Percentiles rank a stretch among this genome's conserved stretches.
Evolutionary conservation across 2,113 vertebrate genomes (phyloP).

Genomic region (Pycnonotus jocosus): DNA sequence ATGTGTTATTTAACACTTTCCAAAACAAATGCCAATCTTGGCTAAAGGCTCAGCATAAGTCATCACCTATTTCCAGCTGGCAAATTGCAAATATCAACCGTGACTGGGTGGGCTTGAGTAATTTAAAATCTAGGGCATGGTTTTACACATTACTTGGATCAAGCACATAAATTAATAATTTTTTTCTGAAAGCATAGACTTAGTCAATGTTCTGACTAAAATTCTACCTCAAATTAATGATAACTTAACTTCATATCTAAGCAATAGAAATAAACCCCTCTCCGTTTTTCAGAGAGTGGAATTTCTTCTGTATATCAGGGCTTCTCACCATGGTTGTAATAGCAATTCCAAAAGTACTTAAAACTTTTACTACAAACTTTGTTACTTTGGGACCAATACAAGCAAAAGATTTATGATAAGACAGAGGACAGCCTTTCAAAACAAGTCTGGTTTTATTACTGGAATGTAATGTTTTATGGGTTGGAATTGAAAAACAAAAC

Average conservation of each 20-base stretch:
- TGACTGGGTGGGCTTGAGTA: background rate
- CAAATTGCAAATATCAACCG: background rate
- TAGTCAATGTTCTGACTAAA: background rate
- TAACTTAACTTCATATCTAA: background rate
- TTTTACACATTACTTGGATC: rapidly evolving
- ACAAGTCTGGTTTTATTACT: conserved; percentile 1
- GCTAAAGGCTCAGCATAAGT: background rate
- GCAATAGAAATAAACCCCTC: background rate
- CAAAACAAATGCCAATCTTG: background rate
- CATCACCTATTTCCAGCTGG: background rate
- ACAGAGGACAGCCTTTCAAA: background rate
- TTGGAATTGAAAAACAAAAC: conserved; percentile 14
- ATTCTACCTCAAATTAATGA: background rate
- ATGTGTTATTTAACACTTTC: background rate
- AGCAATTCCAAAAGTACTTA: conserved; percentile 21
- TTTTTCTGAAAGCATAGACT: background rate
- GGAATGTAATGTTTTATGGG: conserved; percentile 19
- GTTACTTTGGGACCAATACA: background rate
- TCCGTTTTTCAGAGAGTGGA: background rate
- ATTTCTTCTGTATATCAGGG: background rate
- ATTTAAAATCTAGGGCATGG: background rate
- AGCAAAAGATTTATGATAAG: conserved; percentile 1
- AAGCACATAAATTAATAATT: rapidly evolving
- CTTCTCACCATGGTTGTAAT: background rate
- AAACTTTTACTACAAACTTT: conserved; percentile 29